These are phyloP conservation scores for Plecotus auritus DNA, from an alignment of 2,113 vertebrate species.

Conservation along the genomic window DNA sequence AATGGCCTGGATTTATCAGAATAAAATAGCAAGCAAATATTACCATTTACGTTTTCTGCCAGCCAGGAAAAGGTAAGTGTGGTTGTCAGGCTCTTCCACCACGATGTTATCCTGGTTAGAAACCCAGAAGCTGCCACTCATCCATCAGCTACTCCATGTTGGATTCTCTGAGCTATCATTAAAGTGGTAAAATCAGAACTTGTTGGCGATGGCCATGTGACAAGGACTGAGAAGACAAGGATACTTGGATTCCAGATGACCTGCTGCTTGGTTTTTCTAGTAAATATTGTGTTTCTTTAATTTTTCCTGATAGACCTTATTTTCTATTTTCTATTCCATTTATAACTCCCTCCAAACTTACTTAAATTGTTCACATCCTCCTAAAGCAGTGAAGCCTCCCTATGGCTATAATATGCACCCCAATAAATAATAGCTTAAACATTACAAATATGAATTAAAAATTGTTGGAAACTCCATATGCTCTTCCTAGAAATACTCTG, in stretches of 20 bases:
- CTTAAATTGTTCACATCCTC: not conserved
- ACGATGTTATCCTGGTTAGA: accelerated
- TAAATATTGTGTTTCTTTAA: not conserved
- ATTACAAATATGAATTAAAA: not conserved
- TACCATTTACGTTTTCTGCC: not conserved
- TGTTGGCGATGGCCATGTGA: not conserved
- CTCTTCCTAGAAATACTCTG: not conserved
- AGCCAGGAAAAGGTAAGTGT: not conserved
- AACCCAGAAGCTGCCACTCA: not conserved
- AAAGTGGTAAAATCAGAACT: not conserved
- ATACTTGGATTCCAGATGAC: not conserved
- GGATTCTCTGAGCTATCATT: not conserved
- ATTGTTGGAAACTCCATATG: not conserved
- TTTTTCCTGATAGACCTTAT: not conserved
- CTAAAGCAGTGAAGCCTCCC: not conserved
- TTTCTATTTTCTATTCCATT: not conserved
- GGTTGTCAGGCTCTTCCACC: not conserved
- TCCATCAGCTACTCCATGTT: too few relatives aligned
- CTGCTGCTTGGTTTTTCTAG: not conserved
- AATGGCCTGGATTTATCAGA: not conserved
- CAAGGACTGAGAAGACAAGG: not conserved
- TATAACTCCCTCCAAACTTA: not conserved
- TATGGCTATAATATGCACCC: not conserved
- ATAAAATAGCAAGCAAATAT: not conserved
- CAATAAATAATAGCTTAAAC: not conserved